Evolutionary conservation across 2,888 invertebrate genomes (phyloP), one percentile per base, ranked within the genome.

Genomic region (Mythimna loreyi): DNA sequence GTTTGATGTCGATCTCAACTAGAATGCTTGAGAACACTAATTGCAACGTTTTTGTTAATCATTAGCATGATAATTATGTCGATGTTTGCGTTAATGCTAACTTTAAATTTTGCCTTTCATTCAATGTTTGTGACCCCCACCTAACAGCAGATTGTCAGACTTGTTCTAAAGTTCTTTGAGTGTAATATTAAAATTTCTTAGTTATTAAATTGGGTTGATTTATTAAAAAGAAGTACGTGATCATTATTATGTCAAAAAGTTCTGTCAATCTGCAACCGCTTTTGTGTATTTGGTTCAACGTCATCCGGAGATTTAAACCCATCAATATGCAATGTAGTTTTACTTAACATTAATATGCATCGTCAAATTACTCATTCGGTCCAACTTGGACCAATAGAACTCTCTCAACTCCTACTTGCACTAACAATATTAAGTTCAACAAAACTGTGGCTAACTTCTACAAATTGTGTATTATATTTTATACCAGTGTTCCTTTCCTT

Each of bases 21-120:
- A 67, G 75, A 83, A 83, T 81, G 85, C 85, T 86, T 84, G 63
- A 68, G 68, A 73, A 73, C 69, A 85, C 77, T 84, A 85, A 87
- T 77, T 74, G 78, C 67, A 81, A 73, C 58, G 53, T 79, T 86
- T 45, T 86, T 85, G 77, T 87, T 87, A 74, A 75, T 78, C 83
- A 81, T 86, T 67, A 85, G 90, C 90, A 90, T 90, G 91, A 82
- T 86, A 82, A 84, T 72, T 82, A 79, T 82, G 64, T 84, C 73
- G 78, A 85, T 89, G 82, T 89, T 83, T 85, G 81, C 82, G 78
- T 87, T 84, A 53, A 72, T 81, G 81, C 78, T 80, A 67, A 81
- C 78, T 83, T 84, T 74, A 57, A 81, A 63, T 68, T 76, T 72
- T 72, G 62, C 78, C 66, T 78, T 66, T 70, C 73, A 81, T 78